Evolutionary conservation across 2,888 invertebrate species (phyloP).

Genomic region (Horisme vitalbata): DNA sequence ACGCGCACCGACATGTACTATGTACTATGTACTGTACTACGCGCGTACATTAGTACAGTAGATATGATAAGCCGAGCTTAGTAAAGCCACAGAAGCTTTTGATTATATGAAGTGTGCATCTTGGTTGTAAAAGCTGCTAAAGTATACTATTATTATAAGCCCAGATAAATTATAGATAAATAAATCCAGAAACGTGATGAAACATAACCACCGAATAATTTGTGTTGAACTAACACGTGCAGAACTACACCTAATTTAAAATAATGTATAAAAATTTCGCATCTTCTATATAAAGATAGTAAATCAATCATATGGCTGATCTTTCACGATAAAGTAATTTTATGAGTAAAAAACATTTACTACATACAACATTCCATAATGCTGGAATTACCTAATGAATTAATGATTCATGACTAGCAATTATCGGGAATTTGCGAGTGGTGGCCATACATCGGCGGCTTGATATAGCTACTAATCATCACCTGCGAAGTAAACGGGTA

Average conservation of each 20-base stretch:
- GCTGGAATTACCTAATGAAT: conserved; percentile 11
- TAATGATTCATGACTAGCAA: conserved; percentile 22
- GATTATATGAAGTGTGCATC: no score
- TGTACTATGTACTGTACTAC: no score
- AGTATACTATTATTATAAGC: no score
- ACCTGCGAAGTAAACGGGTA: conserved; percentile 14
- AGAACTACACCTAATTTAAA: conserved; percentile 8
- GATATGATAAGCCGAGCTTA: no score
- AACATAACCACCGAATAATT: no score
- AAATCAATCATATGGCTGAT: conserved; percentile 33
- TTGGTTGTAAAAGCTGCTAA: no score
- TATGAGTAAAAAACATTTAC: conserved; percentile 23
- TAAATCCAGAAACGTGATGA: no score
- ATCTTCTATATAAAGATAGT: conserved; percentile 26
- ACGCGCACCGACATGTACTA: no score
- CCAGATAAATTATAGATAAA: no score
- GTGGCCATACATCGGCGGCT: conserved; percentile 15
- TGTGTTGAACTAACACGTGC: no score
- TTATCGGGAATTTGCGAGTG: conserved; percentile 7
- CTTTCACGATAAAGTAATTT: conserved; percentile 22
- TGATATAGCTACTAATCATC: conserved; percentile 20
- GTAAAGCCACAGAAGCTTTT: no score
- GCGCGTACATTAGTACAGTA: no score
- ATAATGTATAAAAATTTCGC: conserved; percentile 12
- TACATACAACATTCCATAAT: conserved; percentile 17